Conservation (phyloP, 1,140 invertebrate genomes). For the Geopemphigus sp. region DNA sequence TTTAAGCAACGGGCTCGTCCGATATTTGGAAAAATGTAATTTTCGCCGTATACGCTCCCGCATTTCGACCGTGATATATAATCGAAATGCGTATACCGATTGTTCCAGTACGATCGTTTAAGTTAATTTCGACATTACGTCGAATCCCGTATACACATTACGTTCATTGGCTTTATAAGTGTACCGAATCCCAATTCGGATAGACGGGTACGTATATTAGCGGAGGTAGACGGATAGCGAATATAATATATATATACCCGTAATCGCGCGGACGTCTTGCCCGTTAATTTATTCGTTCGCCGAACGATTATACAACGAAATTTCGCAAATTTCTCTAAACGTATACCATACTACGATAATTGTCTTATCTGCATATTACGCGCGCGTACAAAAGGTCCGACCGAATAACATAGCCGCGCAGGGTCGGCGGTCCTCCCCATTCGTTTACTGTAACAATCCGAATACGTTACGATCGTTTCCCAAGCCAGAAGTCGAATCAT, state of each 20-base stretch:
- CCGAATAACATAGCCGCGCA: background rate
- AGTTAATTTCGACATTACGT: background rate
- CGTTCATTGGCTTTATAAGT: background rate
- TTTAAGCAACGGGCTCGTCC: too few species aligned
- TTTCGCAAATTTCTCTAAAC: background rate
- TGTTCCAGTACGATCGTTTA: background rate
- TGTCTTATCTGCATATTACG: background rate
- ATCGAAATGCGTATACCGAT: too few species aligned
- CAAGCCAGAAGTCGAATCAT: too few species aligned
- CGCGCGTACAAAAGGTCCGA: background rate
- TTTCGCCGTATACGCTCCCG: too few species aligned
- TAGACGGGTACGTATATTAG: background rate
- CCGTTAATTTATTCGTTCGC: conserved; percentile 11
- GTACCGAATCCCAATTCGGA: background rate
- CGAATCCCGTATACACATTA: background rate
- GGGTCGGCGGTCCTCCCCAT: too few species aligned
- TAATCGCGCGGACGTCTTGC: background rate
- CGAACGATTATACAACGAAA: background rate
- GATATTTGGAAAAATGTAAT: too few species aligned
- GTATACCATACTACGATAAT: conserved; percentile 6
- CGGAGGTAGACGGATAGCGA: background rate
- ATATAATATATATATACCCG: background rate
- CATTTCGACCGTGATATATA: too few species aligned
- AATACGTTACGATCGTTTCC: too few species aligned
- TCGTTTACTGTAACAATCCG: too few species aligned